Evolutionary conservation across 2,888 invertebrate species (phyloP), one percentile per base, ranked within the genome.

Genomic region (Dasysyrphus tricinctus): DNA sequence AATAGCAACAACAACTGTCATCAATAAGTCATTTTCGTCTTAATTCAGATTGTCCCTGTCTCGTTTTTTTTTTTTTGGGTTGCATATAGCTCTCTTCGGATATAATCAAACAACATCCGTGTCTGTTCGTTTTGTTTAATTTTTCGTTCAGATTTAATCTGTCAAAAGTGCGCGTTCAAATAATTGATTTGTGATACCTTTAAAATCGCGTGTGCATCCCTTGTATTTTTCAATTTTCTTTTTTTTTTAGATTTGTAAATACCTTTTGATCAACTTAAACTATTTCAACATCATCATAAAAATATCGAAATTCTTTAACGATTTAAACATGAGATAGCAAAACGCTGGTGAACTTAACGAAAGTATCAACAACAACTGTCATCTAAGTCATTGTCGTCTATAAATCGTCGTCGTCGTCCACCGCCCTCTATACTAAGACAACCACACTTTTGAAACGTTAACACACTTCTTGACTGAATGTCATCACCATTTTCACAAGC

Each of bases 251-350:
- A 77, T 85, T 63, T 56, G 24, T 69, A 73, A 80, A 73, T 57
- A 49, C 12, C 63, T 67, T 76, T 56, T 76, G 67, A 76, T 76
- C 73, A 77, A 73, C 54, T 72, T 80, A 57, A 75, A 70, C 61
- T 19, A 16, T 37, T 16, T 24, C 67, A 12, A 37, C 49, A 19
- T 37, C 34, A 3, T 57, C 51, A 65, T 37, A 6, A 51, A 57
- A 70, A 61, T 78, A 79, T 61, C 54, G 19, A 73, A 54, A 57
- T 67, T 51, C 16, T 14, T 39, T 44, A 49, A 61, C 57, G 8
- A 75, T 44, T 11, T 32, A 78, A 86, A 72, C 42, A 86, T 86
- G 86, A 86, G 86, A 86, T 82, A 86, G 81, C 85, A 81, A 63
- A 81, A 29, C 57, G 51, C 42, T 78, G 39, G 39, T 49, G 51